Evolutionary conservation across 1,140 invertebrate species (phyloP).

Genomic region (Streblospio benedicti): DNA sequence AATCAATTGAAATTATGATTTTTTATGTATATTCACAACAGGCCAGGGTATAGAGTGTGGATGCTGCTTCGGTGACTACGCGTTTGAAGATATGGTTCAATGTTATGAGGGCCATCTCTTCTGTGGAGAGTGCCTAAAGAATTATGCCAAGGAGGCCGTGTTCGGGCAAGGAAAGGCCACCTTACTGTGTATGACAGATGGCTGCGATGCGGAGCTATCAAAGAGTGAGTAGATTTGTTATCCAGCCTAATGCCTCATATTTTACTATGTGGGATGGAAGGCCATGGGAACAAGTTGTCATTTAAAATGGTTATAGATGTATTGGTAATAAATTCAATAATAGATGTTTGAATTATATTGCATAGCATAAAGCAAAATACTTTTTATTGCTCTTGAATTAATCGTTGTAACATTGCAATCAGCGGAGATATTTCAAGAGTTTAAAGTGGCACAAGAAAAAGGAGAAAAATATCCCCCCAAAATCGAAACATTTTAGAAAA

Average conservation of each 20-base stretch:
- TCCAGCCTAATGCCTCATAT: slow-evolving; percentile 1
- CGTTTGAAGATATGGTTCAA: slow-evolving; percentile 37
- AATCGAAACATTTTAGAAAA: too few species aligned
- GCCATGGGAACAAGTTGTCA: background rate
- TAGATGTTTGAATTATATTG: too few species aligned
- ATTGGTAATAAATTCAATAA: too few species aligned
- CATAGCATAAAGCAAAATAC: too few species aligned
- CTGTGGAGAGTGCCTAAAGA: slow-evolving; percentile 32
- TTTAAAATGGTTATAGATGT: background rate
- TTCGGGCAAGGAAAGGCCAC: slow-evolving; percentile 38
- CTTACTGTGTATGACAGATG: slow-evolving; percentile 27
- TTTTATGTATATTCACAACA: too few species aligned
- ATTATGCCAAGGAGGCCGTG: slow-evolving; percentile 34
- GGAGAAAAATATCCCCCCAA: too few species aligned
- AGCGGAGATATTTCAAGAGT: too few species aligned
- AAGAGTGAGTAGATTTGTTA: slow-evolving; percentile 27
- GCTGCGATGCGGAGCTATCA: slow-evolving; percentile 25
- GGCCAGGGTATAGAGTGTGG: slow-evolving; percentile 44
- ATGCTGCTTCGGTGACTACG: slow-evolving; percentile 33
- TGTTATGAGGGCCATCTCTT: slow-evolving; percentile 40
- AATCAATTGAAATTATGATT: too few species aligned
- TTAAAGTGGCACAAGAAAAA: too few species aligned
- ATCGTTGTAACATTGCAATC: too few species aligned
- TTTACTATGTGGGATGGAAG: background rate
- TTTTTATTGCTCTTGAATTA: too few species aligned